Base-by-base conservation (phyloP, 2,888 invertebrate genomes). In the Epirrhoe tristata region DNA sequence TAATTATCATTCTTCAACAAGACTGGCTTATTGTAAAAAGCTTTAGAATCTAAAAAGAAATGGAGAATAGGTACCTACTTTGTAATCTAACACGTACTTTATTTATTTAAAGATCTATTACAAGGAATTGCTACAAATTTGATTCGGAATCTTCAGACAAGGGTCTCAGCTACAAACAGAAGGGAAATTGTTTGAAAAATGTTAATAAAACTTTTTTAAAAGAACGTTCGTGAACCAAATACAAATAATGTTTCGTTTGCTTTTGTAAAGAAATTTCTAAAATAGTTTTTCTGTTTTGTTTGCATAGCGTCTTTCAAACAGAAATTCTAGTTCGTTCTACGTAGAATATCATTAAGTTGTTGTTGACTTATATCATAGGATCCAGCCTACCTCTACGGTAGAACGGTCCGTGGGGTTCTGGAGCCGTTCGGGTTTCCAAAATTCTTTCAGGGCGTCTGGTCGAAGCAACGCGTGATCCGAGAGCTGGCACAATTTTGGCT, bases 181-280 rank as follows among this genome's bases (percentile, higher is more conserved):
- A 48, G 31, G 24, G 31, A 52, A 52, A 52, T 24, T 31, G 52
- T 31, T 52, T 52, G 52, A n/a, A 52, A 52, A 51, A 7, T 51
- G 17, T 32, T 24, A 31, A 10, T 24, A 31, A 24, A 12, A 3
- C 12, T 24, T 52, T 52, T 31, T 52, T 6, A 1, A 16, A 52
- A 24, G 2, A 52, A 31, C 0, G 10, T 5, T 52, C 48, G 16
- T 7, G 48, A 16, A 14, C 14, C 6, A 48, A 48, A 48, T 48
- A 6, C 39, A 14, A 14, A 46, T 48, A 14, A 14, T 16, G 16
- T 16, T 48, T 48, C 14, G 48, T 16, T 48, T 48, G 16, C 12
- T 43, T n/a, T 43, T 43, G 39, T 43, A 14, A 36, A 36, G 36
- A 36, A 36, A 36, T 36, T 8, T 36, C 36, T 36, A 24, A 43